Conservation (phyloP, 2,113 vertebrate species). For the Anser brachyrhynchus region DNA sequence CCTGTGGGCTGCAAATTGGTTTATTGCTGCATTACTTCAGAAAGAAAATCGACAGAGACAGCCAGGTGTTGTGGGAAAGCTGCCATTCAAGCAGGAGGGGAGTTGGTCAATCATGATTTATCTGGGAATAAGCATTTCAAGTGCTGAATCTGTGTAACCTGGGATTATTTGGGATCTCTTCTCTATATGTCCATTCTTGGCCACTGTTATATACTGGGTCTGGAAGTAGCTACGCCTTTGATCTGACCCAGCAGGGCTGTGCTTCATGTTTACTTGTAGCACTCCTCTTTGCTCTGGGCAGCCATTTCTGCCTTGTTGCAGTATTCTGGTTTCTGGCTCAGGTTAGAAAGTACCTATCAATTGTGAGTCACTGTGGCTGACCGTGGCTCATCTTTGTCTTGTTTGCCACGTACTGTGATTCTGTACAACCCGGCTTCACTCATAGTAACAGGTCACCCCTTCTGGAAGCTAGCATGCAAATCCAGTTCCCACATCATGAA, state of each 20-base stretch:
- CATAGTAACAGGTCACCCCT: background rate
- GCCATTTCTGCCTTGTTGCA: background rate
- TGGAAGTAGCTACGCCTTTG: accelerated
- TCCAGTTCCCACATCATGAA: background rate
- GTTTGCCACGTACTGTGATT: background rate
- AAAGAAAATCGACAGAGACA: background rate
- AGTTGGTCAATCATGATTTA: background rate
- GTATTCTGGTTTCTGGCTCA: background rate
- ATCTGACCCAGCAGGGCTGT: background rate
- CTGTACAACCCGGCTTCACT: background rate
- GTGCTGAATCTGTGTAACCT: background rate
- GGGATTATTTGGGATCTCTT: background rate
- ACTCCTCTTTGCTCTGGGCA: background rate
- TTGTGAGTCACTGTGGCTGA: background rate
- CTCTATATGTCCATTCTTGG: background rate
- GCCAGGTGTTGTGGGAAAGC: background rate
- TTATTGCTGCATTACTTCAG: background rate
- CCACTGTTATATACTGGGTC: background rate
- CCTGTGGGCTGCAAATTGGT: background rate
- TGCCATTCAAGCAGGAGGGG: background rate
- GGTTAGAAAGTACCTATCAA: background rate
- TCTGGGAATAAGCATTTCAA: background rate
- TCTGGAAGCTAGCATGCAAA: accelerated
- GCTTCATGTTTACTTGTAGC: background rate
- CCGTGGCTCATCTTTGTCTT: background rate